Evolutionary conservation across 2,797 vertebrate species (phyloP).

Genomic region (Crocodylus rhombifer): DNA sequence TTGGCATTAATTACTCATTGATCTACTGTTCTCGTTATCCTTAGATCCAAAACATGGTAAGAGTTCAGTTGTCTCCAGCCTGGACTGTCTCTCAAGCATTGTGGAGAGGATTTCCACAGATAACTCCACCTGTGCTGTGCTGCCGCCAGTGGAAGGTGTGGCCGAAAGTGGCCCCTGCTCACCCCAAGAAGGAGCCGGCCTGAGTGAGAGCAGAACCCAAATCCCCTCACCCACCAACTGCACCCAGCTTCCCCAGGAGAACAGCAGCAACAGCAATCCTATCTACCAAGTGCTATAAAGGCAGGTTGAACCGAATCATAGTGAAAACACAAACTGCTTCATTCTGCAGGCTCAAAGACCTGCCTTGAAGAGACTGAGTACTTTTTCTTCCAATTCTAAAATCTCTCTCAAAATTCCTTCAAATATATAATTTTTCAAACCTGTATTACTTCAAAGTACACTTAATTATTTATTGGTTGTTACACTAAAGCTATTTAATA

Average conservation of each 20-base stretch:
- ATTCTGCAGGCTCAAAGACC: conserved; percentile 6
- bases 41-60: conserved; percentile 87
- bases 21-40: conserved; percentile 34
- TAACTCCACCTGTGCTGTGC: conserved; percentile 79
- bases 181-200: conserved; percentile 75
- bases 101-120: conserved; percentile 97
- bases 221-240: conserved; percentile 80
- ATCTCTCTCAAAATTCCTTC: conserved; percentile 73
- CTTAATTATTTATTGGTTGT: conserved; percentile 77
- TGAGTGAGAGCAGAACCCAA: conserved; percentile 72
- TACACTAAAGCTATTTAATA: conserved; percentile 76
- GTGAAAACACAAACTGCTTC: not conserved
- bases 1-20: not conserved
- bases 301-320: conserved; percentile 20
- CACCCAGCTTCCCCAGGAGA: conserved; percentile 78
- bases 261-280: conserved; percentile 76
- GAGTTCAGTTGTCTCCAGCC: conserved; percentile 90
- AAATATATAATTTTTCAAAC: conserved; percentile 55
- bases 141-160: conserved; percentile 78
- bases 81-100: conserved; percentile 97
- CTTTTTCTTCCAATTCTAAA: conserved; percentile 67
- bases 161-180: conserved; percentile 83
- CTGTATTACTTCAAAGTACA: conserved; percentile 66
- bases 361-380: conserved; percentile 43
- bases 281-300: conserved; percentile 94